phyloP scores from a whole-genome alignment of 2,797 vertebrate genomes.

The Myiotriccus ornatus region DNA sequence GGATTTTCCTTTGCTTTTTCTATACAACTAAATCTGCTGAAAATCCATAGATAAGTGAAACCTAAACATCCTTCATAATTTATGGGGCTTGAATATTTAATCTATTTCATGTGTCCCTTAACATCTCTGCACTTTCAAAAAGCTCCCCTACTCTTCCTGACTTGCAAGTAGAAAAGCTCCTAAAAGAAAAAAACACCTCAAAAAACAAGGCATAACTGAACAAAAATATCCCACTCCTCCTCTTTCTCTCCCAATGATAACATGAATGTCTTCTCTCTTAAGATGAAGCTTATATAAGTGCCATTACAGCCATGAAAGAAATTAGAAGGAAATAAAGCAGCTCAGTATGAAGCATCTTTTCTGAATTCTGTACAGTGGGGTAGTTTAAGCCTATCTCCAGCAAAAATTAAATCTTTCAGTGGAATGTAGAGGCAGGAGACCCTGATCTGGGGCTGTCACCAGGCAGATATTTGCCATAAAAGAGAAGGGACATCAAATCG shows the following conservation, averaged over 20 bases:
- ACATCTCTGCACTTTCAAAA: not conserved
- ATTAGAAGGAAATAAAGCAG: not conserved
- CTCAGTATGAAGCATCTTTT: not conserved
- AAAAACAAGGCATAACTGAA: not conserved
- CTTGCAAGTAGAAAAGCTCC: not conserved
- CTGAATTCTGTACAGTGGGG: not conserved
- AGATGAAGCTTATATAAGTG: not conserved
- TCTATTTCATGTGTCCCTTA: not conserved
- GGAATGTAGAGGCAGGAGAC: not conserved
- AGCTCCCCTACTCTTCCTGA: not conserved
- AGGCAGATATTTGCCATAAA: not conserved
- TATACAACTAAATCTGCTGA: not conserved
- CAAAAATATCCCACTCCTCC: not conserved
- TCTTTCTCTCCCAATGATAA: not conserved
- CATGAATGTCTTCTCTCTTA: not conserved
- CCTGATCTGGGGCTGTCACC: not conserved
- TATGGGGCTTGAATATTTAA: not conserved
- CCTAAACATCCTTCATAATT: not conserved
- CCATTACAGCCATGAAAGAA: not conserved
- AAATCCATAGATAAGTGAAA: not conserved
- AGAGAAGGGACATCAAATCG: not conserved
- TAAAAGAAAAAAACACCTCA: not conserved
- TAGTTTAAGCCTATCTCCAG: not conserved
- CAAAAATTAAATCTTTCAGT: not conserved
- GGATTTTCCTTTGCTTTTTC: not conserved